Evolutionary conservation across 2,113 vertebrate species (phyloP), one percentile per base, ranked within the genome.

Genomic region (Sapajus apella): DNA sequence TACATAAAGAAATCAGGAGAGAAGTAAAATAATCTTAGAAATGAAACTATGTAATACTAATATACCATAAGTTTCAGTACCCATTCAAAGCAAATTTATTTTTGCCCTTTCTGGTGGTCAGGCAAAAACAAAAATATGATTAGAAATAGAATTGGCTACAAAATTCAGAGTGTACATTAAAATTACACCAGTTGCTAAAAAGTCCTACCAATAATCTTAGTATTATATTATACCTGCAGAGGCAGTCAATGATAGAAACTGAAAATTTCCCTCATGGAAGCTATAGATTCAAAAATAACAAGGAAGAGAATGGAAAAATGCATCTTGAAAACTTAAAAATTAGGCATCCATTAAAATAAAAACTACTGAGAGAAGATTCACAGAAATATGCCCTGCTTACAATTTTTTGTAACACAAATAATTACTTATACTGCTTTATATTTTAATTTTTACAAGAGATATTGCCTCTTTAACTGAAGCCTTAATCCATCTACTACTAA

Each of bases 281-380:
- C 37, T 95, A 68, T 93, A 86, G 80, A 76, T 80, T 72, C 18
- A 87, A 95, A 90, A 79, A 47, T 58, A 83, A 93, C 7, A 91
- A 94, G 56, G 18, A 75, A 92, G 16, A 85, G 8, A 87, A 61
- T 43, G 8, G 12, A 83, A 87, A 87, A 82, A 84, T 11, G 32
- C 3, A 96, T 20, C 50, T 66, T 56, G 14, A 93, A 87, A 85
- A 85, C 64, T 91, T 97, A 92, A 91, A 96, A 97, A 75, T 64
- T 10, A 77, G 23, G 11, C 58, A 96, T 50, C 11, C n/a, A 91
- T 6, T 56, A 52, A 90, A 96, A 92, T 47, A 91, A 89, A 92
- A 94, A 90, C 52, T 91, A 93, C 1, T 72, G 25, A 92, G 10
- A 91, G 6, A 72, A 84, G 45, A 58, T 70, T 92, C 35, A 92